phyloP scores from a whole-genome alignment of 2,113 vertebrate genomes.

The Erpornis zantholeuca region DNA sequence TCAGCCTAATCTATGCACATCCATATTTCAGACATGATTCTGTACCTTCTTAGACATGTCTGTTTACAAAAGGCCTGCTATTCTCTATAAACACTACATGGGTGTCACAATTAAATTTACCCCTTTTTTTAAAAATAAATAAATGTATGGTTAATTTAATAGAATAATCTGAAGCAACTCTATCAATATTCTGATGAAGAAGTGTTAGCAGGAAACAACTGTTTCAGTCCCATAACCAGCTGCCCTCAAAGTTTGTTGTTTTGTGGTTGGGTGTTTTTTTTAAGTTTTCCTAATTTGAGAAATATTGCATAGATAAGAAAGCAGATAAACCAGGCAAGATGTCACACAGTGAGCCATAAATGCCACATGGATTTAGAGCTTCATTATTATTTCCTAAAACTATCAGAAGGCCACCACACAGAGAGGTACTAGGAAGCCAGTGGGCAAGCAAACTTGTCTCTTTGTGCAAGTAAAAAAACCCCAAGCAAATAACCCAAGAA shows the following conservation, averaged over 20 bases:
- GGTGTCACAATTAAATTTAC: background rate
- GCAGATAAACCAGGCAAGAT: background rate
- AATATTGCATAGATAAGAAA: background rate
- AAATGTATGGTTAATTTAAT: background rate
- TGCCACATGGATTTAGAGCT: background rate
- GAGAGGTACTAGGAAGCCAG: background rate
- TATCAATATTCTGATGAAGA: background rate
- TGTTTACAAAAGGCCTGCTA: background rate
- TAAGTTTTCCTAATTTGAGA: background rate
- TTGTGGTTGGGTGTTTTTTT: background rate
- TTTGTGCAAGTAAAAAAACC: background rate
- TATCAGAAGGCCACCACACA: background rate
- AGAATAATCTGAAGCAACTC: background rate
- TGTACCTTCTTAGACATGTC: background rate
- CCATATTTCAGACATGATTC: conserved; percentile 27
- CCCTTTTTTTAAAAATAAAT: background rate
- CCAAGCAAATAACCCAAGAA: background rate
- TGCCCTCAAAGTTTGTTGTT: background rate
- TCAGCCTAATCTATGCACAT: conserved; percentile 54
- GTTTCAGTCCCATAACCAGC: background rate
- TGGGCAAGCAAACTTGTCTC: background rate
- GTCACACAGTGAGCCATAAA: background rate
- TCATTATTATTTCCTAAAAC: background rate
- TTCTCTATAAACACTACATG: background rate
- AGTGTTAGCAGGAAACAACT: background rate